Percentiles rank a stretch among this genome's conserved stretches.
These are phyloP conservation scores for Pristionchus mayeri DNA, from an alignment of 2,888 invertebrate species.

Conservation along the genomic window DNA sequence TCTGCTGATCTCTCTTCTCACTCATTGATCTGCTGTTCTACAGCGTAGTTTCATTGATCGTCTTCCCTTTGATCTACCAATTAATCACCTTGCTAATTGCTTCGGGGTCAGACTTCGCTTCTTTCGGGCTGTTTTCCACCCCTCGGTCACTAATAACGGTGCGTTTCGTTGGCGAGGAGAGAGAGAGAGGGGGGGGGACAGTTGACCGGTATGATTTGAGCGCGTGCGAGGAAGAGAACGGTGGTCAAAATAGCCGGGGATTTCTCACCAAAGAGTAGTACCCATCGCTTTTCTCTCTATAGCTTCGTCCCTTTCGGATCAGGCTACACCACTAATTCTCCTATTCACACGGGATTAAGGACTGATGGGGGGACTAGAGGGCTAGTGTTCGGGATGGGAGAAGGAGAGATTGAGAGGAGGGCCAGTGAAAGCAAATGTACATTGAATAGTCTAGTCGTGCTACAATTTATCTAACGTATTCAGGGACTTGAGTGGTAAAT, in stretches of 20 bases:
- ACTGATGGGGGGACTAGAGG: background rate
- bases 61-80: background rate
- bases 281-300: too few relatives aligned
- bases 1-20: background rate
- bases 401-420: too few relatives aligned
- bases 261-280: background rate
- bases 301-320: slow-evolving; percentile 10
- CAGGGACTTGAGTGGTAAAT: too few relatives aligned
- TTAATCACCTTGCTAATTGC: background rate
- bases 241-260: slow-evolving; percentile 14
- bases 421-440: too few relatives aligned
- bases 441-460: too few relatives aligned
- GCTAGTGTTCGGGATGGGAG: background rate
- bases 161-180: background rate
- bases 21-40: background rate
- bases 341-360: background rate
- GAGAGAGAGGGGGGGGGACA: background rate
- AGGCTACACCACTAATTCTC: background rate
- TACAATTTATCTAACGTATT: too few relatives aligned
- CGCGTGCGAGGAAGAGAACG: background rate
- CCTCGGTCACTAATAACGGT: background rate
- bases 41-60: background rate
- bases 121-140: background rate
- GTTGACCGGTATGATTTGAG: slow-evolving; percentile 3
- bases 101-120: background rate